phyloP scores from a whole-genome alignment of 2,888 invertebrate species.

The Noctua fimbriata region DNA sequence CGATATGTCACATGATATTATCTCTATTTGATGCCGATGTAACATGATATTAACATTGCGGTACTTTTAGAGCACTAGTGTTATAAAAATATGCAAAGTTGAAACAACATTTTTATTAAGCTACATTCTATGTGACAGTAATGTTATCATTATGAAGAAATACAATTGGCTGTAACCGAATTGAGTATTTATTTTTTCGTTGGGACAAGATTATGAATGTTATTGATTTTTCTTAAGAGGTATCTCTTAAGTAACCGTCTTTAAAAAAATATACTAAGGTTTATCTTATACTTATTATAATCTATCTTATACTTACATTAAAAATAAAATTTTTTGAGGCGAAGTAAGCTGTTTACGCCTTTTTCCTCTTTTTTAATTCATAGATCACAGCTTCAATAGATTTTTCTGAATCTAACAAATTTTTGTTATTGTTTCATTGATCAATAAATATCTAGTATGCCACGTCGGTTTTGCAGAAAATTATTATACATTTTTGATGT shows the following conservation, averaged over 20 bases:
- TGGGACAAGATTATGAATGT: neutral
- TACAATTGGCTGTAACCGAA: neutral
- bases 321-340: neutral
- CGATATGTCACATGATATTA: slow-evolving; percentile 40
- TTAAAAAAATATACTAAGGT: neutral
- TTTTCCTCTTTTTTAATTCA: neutral
- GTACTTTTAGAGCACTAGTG: slow-evolving; percentile 2
- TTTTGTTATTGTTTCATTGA: too few relatives aligned
- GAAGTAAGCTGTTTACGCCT: neutral
- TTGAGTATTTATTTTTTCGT: neutral
- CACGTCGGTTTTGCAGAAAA: too few relatives aligned
- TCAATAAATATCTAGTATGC: too few relatives aligned
- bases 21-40: slow-evolving; percentile 31
- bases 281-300: neutral
- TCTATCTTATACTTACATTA: too few relatives aligned
- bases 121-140: neutral
- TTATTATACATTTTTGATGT: too few relatives aligned
- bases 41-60: slow-evolving; percentile 14
- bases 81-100: neutral
- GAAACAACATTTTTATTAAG: slow-evolving; percentile 3
- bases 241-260: neutral
- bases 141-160: neutral
- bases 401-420: too few relatives aligned
- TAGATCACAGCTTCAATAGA: too few relatives aligned
- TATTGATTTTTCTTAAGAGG: neutral